Percentiles rank a stretch among this genome's conserved stretches.
Conservation (phyloP, 2,888 invertebrate species). For the Amphipoea oculea region DNA sequence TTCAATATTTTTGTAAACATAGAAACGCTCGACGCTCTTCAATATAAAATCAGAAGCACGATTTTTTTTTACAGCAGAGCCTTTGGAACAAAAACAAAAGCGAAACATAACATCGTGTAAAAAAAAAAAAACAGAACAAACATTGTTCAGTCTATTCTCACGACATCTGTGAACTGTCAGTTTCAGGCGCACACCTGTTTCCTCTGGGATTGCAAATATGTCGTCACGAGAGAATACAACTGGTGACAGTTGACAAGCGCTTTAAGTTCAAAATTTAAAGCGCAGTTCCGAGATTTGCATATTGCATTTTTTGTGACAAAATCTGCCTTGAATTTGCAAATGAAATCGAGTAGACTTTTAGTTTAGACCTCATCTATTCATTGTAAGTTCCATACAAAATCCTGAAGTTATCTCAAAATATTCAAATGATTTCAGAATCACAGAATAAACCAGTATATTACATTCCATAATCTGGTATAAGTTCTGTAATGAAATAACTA, state of each 20-base stretch:
- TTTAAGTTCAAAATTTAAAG: conserved; percentile 18
- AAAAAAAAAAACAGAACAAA: conserved; percentile 51
- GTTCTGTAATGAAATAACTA: conserved; percentile 26
- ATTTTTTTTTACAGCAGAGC: background rate
- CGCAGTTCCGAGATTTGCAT: conserved; percentile 10
- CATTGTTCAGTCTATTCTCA: conserved; percentile 51
- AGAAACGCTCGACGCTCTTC: background rate
- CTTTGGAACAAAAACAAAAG: conserved; percentile 36
- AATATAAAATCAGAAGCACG: background rate
- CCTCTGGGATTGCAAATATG: conserved; percentile 61
- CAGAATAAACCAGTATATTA: conserved; percentile 5
- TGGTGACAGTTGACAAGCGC: conserved; percentile 46
- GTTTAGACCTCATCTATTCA: background rate
- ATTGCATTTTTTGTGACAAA: background rate
- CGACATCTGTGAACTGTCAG: conserved; percentile 65
- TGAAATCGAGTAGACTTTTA: background rate
- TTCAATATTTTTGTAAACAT: background rate
- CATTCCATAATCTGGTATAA: conserved; percentile 17
- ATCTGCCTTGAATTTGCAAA: background rate
- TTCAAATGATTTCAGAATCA: conserved; percentile 11
- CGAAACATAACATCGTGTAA: conserved; percentile 34
- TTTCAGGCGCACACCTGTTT: conserved; percentile 63
- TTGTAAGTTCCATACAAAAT: background rate
- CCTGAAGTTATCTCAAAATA: background rate
- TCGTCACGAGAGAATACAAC: conserved; percentile 36